Conservation (phyloP, 2,797 vertebrate genomes). For the Pangasius macronema region DNA sequence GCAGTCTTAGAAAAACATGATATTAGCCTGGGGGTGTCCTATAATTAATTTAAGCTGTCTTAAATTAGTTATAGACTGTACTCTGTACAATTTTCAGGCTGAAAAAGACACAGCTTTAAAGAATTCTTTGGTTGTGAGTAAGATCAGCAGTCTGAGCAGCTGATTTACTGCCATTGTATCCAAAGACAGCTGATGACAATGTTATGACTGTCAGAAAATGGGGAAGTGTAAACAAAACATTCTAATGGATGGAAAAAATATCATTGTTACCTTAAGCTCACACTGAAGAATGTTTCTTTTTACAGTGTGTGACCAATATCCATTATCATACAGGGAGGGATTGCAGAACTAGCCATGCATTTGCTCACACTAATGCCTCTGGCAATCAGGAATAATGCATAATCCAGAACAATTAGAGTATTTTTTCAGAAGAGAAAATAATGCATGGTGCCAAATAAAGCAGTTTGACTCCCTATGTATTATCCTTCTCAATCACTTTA, state of each 20-base stretch:
- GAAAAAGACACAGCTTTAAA: background rate
- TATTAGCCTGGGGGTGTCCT: conserved; percentile 64
- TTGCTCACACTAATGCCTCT: background rate
- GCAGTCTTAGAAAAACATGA: conserved; percentile 55
- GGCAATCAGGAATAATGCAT: background rate
- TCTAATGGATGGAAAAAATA: background rate
- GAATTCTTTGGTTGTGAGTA: background rate
- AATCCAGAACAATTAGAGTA: background rate
- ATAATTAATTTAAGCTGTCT: conserved; percentile 77
- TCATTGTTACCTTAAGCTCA: conserved; percentile 3
- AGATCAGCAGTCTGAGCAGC: background rate
- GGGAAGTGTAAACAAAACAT: background rate
- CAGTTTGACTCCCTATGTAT: background rate
- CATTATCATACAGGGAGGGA: background rate
- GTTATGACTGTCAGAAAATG: background rate
- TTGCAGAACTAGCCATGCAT: background rate
- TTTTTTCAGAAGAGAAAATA: background rate
- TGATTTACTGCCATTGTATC: background rate
- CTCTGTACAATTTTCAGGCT: background rate
- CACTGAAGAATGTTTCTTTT: background rate
- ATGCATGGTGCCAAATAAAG: background rate
- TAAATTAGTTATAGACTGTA: background rate
- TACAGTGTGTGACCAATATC: background rate
- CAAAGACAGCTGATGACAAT: background rate
- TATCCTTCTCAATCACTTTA: background rate